Base-by-base conservation (phyloP, 1,140 invertebrate genomes). In the Drosophila grimshawi region DNA sequence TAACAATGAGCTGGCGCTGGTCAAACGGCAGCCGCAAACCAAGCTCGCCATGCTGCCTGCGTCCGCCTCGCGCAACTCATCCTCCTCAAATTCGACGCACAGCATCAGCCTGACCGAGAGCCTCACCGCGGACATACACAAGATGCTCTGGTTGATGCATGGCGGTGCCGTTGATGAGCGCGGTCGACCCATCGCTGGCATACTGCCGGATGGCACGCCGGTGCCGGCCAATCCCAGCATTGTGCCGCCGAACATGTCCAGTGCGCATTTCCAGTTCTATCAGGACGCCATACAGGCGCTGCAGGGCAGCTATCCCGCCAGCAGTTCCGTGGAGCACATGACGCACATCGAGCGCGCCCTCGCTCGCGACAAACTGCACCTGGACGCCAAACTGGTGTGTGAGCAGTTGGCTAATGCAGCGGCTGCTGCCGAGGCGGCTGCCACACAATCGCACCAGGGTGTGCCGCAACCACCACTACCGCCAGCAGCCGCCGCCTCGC, bases 91-190 rank as follows among this genome's bases (percentile, higher is more conserved):
- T 68, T 85, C 92, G 43, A 86, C 91, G 70, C 74, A 83, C 63
- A 80, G 92, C 82, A 77, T 92, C 59, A 88, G 86, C 61, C 29
- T 89, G 35, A 88, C 88, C 4, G 91, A 91, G 11, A 92, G 85
- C 32, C 73, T 92, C 2, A 80, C 90, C 5, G 91, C 91, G 5
- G 91, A 93, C 43, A 82, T 91, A 5, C 93, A 92, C 52, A 92
- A 89, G 69, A 92, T 92, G 85, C 77, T 92, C 2, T 92, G 91
- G 91, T 70, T 92, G 1, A 92, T 92, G 88, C 76, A 86, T 29
- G 82, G 90, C 45, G 86, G 86, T 1, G 48, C 80, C 0, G 80
- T 92, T n/a, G 90, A 91, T 45, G 91, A 92, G 0, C 77, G 86
- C 0, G 91, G 90, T 0, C 61, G 90, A 1, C 86, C 86, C 11